Percentiles rank a stretch among this genome's conserved stretches.
Evolutionary conservation across 2,888 invertebrate species (phyloP).

Genomic region (Diachrysia chrysitis): DNA sequence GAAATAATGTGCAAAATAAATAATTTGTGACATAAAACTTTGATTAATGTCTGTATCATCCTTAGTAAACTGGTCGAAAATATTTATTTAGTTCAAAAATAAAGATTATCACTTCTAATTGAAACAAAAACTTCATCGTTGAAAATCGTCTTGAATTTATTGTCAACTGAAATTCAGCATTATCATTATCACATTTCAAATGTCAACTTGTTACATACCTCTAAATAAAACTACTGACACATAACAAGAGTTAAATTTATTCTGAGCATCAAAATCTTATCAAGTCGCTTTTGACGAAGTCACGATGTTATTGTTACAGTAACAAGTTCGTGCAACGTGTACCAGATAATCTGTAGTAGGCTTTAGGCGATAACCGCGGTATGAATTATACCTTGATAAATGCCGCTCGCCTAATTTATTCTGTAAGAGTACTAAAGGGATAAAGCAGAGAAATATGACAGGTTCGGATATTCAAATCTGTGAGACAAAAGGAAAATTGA

Average conservation of each 20-base stretch:
- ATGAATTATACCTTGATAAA: slow-evolving; percentile 50
- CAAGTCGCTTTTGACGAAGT: neutral
- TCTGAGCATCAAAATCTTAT: neutral
- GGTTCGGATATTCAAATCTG: slow-evolving; percentile 23
- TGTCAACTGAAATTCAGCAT: too few relatives aligned
- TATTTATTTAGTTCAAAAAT: too few relatives aligned
- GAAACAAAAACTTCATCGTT: neutral
- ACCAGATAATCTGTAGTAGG: slow-evolving; percentile 16
- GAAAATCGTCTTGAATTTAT: neutral
- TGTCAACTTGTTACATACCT: neutral
- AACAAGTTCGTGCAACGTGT: slow-evolving; percentile 18
- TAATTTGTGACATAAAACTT: too few relatives aligned
- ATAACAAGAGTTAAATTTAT: neutral
- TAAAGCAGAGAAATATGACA: slow-evolving; percentile 31
- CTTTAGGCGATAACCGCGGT: slow-evolving; percentile 11
- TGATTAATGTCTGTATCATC: too few relatives aligned
- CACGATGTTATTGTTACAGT: slow-evolving; percentile 7
- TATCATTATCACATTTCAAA: neutral
- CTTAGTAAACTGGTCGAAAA: too few relatives aligned
- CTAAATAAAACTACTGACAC: neutral
- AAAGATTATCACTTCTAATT: too few relatives aligned
- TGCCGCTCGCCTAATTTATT: slow-evolving; percentile 47
- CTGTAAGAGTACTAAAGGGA: slow-evolving; percentile 23
- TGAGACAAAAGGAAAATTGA: slow-evolving; percentile 16
- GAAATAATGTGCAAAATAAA: slow-evolving; percentile 19